Evolutionary conservation across 1,140 invertebrate genomes (phyloP), one percentile per base, ranked within the genome.

Genomic region (Acromyrmex charruanus): DNA sequence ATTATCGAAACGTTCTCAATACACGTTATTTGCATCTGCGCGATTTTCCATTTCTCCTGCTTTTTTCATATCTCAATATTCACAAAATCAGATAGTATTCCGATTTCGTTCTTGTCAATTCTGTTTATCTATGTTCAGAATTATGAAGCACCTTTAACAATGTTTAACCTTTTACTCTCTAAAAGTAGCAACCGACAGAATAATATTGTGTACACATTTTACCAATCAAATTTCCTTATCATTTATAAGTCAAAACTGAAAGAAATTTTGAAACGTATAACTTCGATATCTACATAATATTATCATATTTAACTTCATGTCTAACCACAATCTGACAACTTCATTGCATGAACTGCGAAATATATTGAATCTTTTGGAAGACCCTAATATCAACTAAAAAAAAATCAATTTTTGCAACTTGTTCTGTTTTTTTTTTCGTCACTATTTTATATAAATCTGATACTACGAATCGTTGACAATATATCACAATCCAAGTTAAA

Each of bases 1-100:
- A 71, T 81, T 44, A 51, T 53, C 63, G 63, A 80, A 59, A n/a
- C 18, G 16, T 25, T 18, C 79, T 65, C 79, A 35, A 72, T 35
- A 35, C 39, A 5, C n/a, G 10, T n/a, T 35, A 35, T 25, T 14
- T 39, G 28, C 18, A 14, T 49, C 35, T 4, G 14, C 74, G 21
- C 18, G n/a, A 39, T 44, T 77, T 44, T 28, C 5, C 3, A 31
- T 65, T 49, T 28, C 39, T 18, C 10, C 10, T 16, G 6, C 4
- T 35, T 44, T 25, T 9, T 74, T 55, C 51, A 7, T 9, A 25
- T 35, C 16, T 44, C 55, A n/a, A 61, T 65, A 14, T 61, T 31
- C 18, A 58, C 28, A 35, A 74, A 74, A 35, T 35, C 7, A 35
- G 14, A 31, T 3, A 3, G 5, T 12, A 72, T 55, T 35, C 6